Evolutionary conservation across 2,113 vertebrate genomes (phyloP).

Genomic region (Saccopteryx leptura): DNA sequence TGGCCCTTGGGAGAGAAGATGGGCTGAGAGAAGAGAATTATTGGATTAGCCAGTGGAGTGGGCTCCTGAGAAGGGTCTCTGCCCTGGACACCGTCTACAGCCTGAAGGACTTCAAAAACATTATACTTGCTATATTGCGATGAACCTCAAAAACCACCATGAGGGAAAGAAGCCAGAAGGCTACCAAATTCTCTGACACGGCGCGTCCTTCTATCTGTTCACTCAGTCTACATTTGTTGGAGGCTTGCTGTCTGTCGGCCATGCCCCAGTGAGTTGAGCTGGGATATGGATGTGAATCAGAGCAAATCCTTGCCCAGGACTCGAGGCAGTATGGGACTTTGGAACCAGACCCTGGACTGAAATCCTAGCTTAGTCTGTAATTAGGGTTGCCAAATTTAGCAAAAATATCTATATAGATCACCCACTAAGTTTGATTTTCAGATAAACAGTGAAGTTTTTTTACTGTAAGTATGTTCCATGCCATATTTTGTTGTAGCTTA

Average conservation of each 20-base stretch:
- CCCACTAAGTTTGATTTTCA: neutral
- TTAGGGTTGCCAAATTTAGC: neutral
- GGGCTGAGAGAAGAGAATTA: neutral
- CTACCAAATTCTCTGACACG: neutral
- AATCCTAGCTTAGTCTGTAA: neutral
- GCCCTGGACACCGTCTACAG: neutral
- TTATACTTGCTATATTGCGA: neutral
- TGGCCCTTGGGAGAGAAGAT: neutral
- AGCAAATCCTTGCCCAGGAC: neutral
- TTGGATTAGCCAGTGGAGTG: neutral
- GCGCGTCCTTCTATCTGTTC: neutral
- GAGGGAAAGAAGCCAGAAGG: neutral
- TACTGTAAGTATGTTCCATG: neutral
- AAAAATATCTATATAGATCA: neutral
- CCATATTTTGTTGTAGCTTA: neutral
- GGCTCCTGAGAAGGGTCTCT: neutral
- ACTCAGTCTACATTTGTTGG: neutral
- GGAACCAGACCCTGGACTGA: neutral
- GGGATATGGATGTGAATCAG: neutral
- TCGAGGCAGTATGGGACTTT: neutral
- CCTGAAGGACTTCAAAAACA: neutral
- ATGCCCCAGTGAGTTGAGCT: neutral
- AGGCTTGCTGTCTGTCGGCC: neutral
- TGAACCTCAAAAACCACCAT: neutral
- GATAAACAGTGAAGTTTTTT: neutral